Percentiles rank a stretch among this genome's conserved stretches.
These are phyloP conservation scores for Oncorhynchus mykiss DNA, from an alignment of 2,113 vertebrate genomes.

Conservation along the genomic window DNA sequence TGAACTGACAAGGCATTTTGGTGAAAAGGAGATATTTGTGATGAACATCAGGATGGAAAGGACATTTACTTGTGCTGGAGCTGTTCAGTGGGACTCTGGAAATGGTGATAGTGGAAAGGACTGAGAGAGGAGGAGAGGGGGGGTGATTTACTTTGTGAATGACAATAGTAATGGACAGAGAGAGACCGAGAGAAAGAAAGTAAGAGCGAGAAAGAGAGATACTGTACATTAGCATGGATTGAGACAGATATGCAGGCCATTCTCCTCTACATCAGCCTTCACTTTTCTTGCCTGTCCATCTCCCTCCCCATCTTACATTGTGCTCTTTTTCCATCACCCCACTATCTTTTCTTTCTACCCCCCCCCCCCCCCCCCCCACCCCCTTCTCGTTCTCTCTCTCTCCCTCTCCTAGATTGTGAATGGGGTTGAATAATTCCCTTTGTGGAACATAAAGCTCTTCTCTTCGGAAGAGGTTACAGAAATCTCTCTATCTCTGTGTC, in stretches of 20 bases:
- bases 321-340: background rate
- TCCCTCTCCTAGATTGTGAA: slow-evolving; percentile 31
- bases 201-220: background rate
- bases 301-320: slow-evolving; percentile 10
- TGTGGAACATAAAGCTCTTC: slow-evolving; percentile 41
- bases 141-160: background rate
- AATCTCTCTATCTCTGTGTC: slow-evolving; percentile 42
- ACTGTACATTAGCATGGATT: background rate
- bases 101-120: slow-evolving; percentile 11
- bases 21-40: too few relatives aligned
- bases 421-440: slow-evolving; percentile 58
- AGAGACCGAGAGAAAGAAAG: background rate
- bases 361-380: background rate
- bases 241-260: background rate
- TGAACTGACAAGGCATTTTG: slow-evolving; percentile 18
- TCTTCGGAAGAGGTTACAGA: slow-evolving; percentile 50
- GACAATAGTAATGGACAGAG: slow-evolving; percentile 2
- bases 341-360: background rate
- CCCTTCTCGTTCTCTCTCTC: background rate
- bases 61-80: too few relatives aligned
- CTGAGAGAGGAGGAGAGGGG: slow-evolving; percentile 12
- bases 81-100: background rate
- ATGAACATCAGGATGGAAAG: too few relatives aligned
- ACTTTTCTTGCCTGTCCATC: slow-evolving; percentile 38
- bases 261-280: slow-evolving; percentile 25